These are phyloP conservation scores for Melanerpes formicivorus DNA, from an alignment of 2,113 vertebrate genomes.

Conservation along the genomic window DNA sequence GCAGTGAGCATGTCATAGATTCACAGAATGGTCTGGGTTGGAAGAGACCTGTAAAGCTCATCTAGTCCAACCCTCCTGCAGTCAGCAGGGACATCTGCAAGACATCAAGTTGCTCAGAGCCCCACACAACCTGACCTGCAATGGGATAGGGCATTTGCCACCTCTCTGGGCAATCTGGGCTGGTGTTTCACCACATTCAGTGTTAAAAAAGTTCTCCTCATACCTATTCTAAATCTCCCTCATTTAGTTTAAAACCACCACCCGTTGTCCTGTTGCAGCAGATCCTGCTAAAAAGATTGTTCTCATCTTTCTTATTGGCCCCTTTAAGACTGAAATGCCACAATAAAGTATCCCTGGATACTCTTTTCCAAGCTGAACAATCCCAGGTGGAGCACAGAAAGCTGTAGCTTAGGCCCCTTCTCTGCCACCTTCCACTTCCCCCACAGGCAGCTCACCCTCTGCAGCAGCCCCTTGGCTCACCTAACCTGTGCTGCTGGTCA, in stretches of 20 bases:
- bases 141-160: neutral
- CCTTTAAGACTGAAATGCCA: neutral
- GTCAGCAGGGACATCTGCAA: neutral
- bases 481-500: accelerated
- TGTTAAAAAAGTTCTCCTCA: neutral
- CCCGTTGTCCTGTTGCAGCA: neutral
- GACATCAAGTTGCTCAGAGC: neutral
- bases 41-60: neutral
- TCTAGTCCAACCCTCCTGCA: neutral
- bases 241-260: neutral
- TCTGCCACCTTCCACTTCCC: neutral
- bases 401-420: neutral
- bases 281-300: neutral
- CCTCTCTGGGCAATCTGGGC: neutral
- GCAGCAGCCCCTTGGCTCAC: neutral
- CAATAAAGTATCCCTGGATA: neutral
- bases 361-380: neutral
- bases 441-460: accelerated
- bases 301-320: no score
- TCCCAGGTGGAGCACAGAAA: neutral
- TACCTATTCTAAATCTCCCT: neutral
- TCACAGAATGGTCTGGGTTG: neutral
- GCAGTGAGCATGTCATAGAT: neutral
- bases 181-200: neutral
- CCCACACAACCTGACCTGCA: neutral